Evolutionary conservation across 2,797 vertebrate genomes (phyloP), one percentile per base, ranked within the genome.

Genomic region (Chaetodon trifasciatus): DNA sequence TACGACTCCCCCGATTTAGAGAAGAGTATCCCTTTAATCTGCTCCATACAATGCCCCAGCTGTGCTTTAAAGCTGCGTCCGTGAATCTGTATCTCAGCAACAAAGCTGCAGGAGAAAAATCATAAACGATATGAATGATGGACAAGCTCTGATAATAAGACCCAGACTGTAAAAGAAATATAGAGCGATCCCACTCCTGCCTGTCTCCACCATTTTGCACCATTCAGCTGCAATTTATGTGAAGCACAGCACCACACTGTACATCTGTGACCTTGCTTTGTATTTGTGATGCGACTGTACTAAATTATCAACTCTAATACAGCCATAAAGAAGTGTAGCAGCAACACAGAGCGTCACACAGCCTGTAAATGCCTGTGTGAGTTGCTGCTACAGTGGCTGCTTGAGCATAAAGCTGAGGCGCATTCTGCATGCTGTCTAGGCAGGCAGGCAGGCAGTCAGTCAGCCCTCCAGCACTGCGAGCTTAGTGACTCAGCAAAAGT

Each of bases 401-500:
- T 72, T 49, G 0, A 17, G 60, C 56, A 67, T 42, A 70, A 81
- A 66, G 65, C 68, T 8, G 64, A 49, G 55, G 40, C 57, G 37
- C 74, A 64, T 56, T n/a, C 50, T 64, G 79, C 70, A 69, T 35
- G 86, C 58, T 56, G 81, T 70, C 85, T 70, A 70, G 63, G 81
- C 83, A 74, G 78, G 69, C 83, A 74, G 78, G 69, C 83, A 81
- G 78, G 66, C 83, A 81, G 84, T 64, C 84, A 67, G 37, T 78
- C 82, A 75, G 82, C 77, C 87, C 78, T 81, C 52, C 70, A 76
- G 71, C 72, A 4, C 78, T 47, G 58, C 23, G 68, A 81, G 85
- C 72, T 82, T 60, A 84, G 85, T 92, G 91, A 93, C 88, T 92
- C 88, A 90, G 86, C 89, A 86, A 70, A 89, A 85, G 73, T 82